Percentiles rank a stretch among this genome's conserved stretches.
phyloP scores from a whole-genome alignment of 2,888 invertebrate species.

The Ptilodon capucinus region DNA sequence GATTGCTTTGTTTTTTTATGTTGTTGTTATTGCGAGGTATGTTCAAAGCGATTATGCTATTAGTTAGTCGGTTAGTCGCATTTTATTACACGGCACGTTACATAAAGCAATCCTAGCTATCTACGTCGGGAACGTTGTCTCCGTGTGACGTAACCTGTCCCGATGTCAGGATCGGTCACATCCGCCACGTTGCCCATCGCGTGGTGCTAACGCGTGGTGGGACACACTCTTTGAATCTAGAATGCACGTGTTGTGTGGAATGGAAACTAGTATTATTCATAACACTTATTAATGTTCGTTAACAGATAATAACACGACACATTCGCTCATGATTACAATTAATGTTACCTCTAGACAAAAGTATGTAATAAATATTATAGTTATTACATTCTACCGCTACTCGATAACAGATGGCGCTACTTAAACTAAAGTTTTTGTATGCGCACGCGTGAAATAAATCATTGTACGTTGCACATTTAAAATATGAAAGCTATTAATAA shows the following conservation, averaged over 20 bases:
- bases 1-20: no score
- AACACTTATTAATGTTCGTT: no score
- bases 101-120: no score
- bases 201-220: slow-evolving; percentile 3
- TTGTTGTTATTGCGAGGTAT: no score
- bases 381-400: slow-evolving; percentile 43
- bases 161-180: slow-evolving; percentile 10
- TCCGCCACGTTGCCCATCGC: slow-evolving; percentile 10
- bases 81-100: not conserved
- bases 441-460: not conserved
- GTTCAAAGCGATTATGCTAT: no score
- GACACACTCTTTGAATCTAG: not conserved
- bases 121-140: not conserved
- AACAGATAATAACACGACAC: no score
- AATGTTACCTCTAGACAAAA: not conserved
- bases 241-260: slow-evolving; percentile 3
- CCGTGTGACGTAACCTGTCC: slow-evolving; percentile 1
- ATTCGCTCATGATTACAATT: no score
- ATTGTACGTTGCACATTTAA: not conserved
- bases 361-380: no score
- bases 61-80: not conserved
- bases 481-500: not conserved
- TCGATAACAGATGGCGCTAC: slow-evolving; percentile 61
- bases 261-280: no score
- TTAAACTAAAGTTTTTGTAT: not conserved